phyloP scores from a whole-genome alignment of 2,888 invertebrate genomes.

The Agonopterix heracliana region DNA sequence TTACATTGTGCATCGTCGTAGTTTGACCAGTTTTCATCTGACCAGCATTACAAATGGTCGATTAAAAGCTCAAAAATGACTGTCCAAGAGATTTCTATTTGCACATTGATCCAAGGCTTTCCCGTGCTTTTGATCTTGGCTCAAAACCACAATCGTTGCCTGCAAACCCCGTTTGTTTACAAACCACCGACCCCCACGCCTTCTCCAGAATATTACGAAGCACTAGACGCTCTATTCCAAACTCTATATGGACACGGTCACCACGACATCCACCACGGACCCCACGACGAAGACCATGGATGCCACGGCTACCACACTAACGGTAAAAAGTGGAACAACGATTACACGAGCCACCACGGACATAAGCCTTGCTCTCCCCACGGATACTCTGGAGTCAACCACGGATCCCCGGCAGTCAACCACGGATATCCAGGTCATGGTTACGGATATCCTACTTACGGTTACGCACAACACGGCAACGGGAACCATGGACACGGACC shows the following conservation, averaged over 20 bases:
- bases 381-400: not conserved
- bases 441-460: conserved; percentile 5
- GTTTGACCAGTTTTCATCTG: no score
- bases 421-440: conserved; percentile 1
- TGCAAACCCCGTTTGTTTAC: conserved; percentile 56
- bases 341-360: not conserved
- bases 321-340: not conserved
- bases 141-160: conserved; percentile 51
- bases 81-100: conserved; percentile 46
- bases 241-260: conserved; percentile 33
- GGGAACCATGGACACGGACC: conserved; percentile 2
- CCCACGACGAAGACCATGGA: conserved; percentile 12
- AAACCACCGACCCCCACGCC: conserved; percentile 58
- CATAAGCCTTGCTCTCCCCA: not conserved
- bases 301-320: conserved; percentile 14
- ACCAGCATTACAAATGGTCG: not conserved
- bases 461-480: conserved; percentile 3
- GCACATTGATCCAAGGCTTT: conserved; percentile 55
- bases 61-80: conserved; percentile 36
- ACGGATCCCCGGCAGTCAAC: not conserved
- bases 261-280: conserved; percentile 5
- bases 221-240: conserved; percentile 54
- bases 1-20: no score
- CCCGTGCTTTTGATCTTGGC: conserved; percentile 60
- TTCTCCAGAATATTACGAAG: conserved; percentile 61